Base-by-base conservation (phyloP, 2,888 invertebrate genomes). In the Pyrochroa serraticornis region DNA sequence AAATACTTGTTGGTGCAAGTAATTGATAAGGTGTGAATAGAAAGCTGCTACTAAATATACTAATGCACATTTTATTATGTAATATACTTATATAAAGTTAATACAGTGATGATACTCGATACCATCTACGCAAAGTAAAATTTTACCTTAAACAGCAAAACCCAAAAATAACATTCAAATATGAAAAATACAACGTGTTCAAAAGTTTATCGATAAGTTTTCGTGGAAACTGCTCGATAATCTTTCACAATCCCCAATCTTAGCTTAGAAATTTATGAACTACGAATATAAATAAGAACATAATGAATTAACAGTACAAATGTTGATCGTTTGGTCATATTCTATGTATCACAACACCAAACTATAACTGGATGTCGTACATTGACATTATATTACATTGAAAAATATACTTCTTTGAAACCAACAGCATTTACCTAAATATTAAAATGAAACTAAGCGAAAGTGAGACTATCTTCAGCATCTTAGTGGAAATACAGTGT, bases 271-370 rank as follows among this genome's bases (percentile, higher is more conserved):
- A 5, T 34, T 39, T 51, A 46, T 37, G 7, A 52, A 52, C 48
- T 53, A 59, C 46, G 32, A 55, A 59, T 57, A 39, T 47, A 51
- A 50, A 38, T 50, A 44, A 56, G 48, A 43, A 46, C 50, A 39
- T 30, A 10, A 12, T 10, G 32, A 58, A 49, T 55, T 58, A 67
- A 66, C 53, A 51, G 52, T 63, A 60, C 54, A 62, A 55, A 58
- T 43, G 53, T 14, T 7, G 36, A 9, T 50, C 37, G 58, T 60
- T 69, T 69, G 67, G 65, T 69, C 68, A 65, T 66, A 65, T 57
- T 59, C 64, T 65, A 67, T 62, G 61, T 68, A 68, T 68, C 67
- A 69, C 68, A 66, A 69, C 69, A 69, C 66, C 68, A 67, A 69
- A 69, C 65, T 65, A 54, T 66, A 36, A 44, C 34, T 55, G 37